A percentile compares a stretch with the other conserved stretches of the same genome.
These are phyloP conservation scores for Psammodynastes pulverulentus DNA, from an alignment of 2,113 vertebrate genomes.

Conservation along the genomic window DNA sequence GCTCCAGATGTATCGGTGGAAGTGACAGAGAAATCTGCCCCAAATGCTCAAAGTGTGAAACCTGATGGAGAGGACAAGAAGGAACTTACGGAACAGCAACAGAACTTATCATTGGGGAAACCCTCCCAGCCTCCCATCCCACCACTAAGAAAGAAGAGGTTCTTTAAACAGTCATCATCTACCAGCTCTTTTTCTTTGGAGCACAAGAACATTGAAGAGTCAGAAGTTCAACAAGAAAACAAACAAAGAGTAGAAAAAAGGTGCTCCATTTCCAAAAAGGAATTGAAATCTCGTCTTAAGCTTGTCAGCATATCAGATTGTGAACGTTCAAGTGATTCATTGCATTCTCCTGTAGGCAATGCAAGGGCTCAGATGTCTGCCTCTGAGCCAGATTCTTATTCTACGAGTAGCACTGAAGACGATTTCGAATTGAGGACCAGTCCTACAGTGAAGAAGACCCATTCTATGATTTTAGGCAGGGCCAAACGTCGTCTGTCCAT, in stretches of 20 bases:
- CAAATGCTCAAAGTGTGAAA: constrained; percentile 45
- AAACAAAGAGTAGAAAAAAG: not conserved
- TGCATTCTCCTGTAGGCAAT: constrained; percentile 73
- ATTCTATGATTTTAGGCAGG: constrained; percentile 81
- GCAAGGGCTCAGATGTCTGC: constrained; percentile 13
- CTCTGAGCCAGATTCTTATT: constrained; percentile 84
- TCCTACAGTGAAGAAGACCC: constrained; percentile 71
- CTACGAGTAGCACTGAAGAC: constrained; percentile 91
- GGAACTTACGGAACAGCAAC: constrained; percentile 6
- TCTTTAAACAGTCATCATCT: constrained; percentile 4
- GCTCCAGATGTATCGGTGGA: constrained; percentile 37
- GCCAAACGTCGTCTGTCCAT: constrained; percentile 86
- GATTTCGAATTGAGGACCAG: constrained; percentile 70
- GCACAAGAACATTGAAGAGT: not conserved
- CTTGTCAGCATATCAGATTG: constrained; percentile 43
- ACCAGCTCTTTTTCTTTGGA: constrained; percentile 5
- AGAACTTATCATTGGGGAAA: not conserved
- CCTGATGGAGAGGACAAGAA: constrained; percentile 20
- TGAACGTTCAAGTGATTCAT: constrained; percentile 71
- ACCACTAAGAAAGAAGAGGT: constrained; percentile 76
- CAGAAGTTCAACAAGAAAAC: not conserved
- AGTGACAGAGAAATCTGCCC: constrained; percentile 6
- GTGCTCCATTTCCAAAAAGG: constrained; percentile 17
- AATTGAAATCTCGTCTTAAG: not conserved
- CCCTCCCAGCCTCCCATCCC: constrained; percentile 67